Percentiles rank a stretch among this genome's conserved stretches.
Conservation (phyloP, 2,888 invertebrate species). For the Lasioglossum leucozonium region DNA sequence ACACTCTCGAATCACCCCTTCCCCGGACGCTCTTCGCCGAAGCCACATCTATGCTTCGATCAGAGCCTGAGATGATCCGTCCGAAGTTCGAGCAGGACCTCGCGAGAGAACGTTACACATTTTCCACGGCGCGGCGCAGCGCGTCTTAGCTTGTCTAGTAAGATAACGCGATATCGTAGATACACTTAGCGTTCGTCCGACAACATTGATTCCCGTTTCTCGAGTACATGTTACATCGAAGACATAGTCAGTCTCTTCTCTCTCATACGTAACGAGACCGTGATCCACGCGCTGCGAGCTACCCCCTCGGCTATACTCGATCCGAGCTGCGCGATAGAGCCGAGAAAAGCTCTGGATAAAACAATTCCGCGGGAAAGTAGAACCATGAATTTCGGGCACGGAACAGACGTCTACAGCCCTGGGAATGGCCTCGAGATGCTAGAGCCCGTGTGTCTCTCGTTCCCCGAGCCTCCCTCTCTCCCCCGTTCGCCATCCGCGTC, state of each 20-base stretch:
- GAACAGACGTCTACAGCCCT: slow-evolving; percentile 58
- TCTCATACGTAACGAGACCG: slow-evolving; percentile 49
- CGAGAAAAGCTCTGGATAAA: background rate
- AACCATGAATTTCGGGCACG: slow-evolving; percentile 26
- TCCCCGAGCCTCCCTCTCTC: background rate
- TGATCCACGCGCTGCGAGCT: slow-evolving; percentile 13
- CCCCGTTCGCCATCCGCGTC: slow-evolving; percentile 40
- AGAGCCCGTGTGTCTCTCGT: slow-evolving; percentile 39
- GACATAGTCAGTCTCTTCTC: slow-evolving; percentile 52
- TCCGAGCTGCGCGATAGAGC: background rate
- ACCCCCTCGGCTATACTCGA: background rate
- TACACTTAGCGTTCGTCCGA: background rate
- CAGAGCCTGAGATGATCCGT: background rate
- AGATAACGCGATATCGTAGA: slow-evolving; percentile 3
- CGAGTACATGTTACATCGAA: slow-evolving; percentile 21
- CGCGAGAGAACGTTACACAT: too few species aligned
- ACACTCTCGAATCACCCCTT: background rate
- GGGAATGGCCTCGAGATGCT: slow-evolving; percentile 65
- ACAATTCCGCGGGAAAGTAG: background rate
- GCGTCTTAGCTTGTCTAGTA: background rate
- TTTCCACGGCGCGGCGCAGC: too few species aligned
- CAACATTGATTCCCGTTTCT: slow-evolving; percentile 11
- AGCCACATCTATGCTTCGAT: background rate
- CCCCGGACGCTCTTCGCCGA: background rate
- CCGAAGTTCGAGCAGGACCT: background rate